Conservation (phyloP, 2,113 vertebrate genomes). For the Protomyctophum bolini region DNA sequence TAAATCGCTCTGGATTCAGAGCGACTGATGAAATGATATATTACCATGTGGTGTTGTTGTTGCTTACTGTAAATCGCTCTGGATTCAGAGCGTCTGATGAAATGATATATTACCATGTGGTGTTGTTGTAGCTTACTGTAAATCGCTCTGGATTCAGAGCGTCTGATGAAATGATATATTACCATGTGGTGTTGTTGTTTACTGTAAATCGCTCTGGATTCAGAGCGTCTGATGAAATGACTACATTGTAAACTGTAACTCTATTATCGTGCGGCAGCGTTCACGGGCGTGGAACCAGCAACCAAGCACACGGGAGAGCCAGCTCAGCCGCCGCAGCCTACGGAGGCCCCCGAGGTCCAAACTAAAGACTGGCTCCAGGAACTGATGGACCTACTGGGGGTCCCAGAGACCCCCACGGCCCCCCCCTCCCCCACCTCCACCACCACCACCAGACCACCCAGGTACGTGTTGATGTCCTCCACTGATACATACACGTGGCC, state of each 20-base stretch:
- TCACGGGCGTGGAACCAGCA: conserved; percentile 70
- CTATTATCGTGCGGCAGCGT: conserved; percentile 66
- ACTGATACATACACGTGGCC: neutral
- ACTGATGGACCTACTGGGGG: conserved; percentile 52
- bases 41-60: no score
- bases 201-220: no score
- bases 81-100: no score
- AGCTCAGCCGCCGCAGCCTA: conserved; percentile 33
- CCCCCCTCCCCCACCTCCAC: conserved; percentile 32
- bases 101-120: no score
- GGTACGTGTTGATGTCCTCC: neutral
- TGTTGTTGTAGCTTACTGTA: no score
- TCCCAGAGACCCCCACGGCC: conserved; percentile 2
- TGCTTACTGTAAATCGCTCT: no score
- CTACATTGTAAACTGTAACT: neutral
- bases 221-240: no score
- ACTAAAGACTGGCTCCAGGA: conserved; percentile 70
- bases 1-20: no score
- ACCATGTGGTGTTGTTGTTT: no score
- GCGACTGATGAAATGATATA: no score
- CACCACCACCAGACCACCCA: conserved; percentile 34
- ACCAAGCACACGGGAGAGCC: conserved; percentile 19
- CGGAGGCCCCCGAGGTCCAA: neutral
- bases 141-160: no score
- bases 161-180: no score